These are phyloP conservation scores for Dicrostonyx torquatus DNA, from an alignment of 2,797 vertebrate genomes.

Conservation along the genomic window DNA sequence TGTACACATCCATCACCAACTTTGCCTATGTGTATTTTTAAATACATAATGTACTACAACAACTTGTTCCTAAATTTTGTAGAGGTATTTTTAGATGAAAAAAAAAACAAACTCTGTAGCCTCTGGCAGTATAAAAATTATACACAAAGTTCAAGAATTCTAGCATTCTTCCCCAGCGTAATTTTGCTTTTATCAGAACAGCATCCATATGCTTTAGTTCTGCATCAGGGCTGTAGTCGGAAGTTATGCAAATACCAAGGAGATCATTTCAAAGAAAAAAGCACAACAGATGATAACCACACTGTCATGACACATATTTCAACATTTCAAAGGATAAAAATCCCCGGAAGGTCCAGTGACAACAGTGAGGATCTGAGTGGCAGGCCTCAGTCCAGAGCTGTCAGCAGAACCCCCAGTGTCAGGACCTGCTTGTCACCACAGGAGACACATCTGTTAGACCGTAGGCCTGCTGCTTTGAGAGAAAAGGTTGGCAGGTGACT, in stretches of 20 bases:
- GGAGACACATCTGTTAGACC: background rate
- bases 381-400: background rate
- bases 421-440: background rate
- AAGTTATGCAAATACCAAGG: slow-evolving; percentile 43
- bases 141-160: slow-evolving; percentile 49
- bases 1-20: background rate
- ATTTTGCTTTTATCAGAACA: slow-evolving; percentile 63
- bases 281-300: slow-evolving; percentile 9
- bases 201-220: slow-evolving; percentile 31
- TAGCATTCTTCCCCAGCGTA: slow-evolving; percentile 36
- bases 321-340: background rate
- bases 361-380: background rate
- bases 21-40: slow-evolving; percentile 4
- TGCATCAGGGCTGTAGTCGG: background rate
- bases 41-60: slow-evolving; percentile 10
- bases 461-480: background rate
- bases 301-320: background rate
- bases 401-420: background rate
- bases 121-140: slow-evolving; percentile 47
- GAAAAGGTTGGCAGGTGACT: background rate
- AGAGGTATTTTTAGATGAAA: slow-evolving; percentile 40
- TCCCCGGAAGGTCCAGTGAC: background rate
- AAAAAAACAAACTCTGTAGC: background rate
- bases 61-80: slow-evolving; percentile 51
- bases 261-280: slow-evolving; percentile 50